Percentiles rank a stretch among this genome's conserved stretches.
Evolutionary conservation across 2,797 vertebrate genomes (phyloP).

Genomic region (Pteronotus mesoamericanus): DNA sequence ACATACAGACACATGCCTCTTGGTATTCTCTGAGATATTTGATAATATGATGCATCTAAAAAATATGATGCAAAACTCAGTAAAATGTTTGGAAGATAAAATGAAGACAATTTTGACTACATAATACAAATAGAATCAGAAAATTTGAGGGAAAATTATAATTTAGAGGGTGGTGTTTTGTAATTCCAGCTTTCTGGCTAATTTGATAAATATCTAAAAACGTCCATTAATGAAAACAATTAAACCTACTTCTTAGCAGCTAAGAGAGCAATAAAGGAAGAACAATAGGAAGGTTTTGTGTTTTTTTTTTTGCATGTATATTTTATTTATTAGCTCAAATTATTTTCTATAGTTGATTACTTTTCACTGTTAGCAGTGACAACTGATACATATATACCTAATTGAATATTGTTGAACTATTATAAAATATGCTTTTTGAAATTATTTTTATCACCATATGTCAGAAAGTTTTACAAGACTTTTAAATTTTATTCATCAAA

Average conservation of each 20-base stretch:
- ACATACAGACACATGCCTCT: neutral
- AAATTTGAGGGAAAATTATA: neutral
- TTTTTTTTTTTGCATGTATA: neutral
- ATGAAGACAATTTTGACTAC: neutral
- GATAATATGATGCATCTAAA: neutral
- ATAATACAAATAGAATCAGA: neutral
- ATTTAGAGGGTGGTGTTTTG: neutral
- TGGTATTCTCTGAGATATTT: neutral
- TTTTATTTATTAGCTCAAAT: neutral
- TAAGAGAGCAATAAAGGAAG: neutral
- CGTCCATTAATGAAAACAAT: neutral
- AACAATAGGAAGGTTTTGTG: neutral
- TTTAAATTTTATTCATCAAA: neutral
- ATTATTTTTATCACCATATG: neutral
- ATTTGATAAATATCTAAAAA: conserved; percentile 9
- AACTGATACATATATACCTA: neutral
- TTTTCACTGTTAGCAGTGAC: neutral
- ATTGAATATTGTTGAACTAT: neutral
- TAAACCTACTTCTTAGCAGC: neutral
- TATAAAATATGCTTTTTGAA: neutral
- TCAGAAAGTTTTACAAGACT: neutral
- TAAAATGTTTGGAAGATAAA: neutral
- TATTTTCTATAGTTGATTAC: neutral
- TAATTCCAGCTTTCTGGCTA: neutral
- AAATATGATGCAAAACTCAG: neutral